Percentiles rank a stretch among this genome's conserved stretches.
These are phyloP conservation scores for Salvelinus namaycush DNA, from an alignment of 2,113 vertebrate genomes.

Conservation along the genomic window DNA sequence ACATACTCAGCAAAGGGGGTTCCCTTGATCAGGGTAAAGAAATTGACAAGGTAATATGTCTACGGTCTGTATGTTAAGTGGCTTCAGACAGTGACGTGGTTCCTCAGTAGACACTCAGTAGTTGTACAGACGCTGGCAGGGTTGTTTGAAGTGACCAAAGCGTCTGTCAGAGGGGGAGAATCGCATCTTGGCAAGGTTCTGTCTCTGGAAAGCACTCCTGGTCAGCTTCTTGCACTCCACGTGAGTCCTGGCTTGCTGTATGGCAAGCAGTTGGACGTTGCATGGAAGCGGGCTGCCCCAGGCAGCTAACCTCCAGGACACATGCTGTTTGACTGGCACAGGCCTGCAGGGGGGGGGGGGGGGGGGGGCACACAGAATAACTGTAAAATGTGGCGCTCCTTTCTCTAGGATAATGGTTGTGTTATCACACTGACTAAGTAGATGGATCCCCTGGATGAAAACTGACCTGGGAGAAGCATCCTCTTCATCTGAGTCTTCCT, in stretches of 20 bases:
- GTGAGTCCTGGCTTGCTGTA: conserved; percentile 50
- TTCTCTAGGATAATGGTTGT: background rate
- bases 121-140: conserved; percentile 68
- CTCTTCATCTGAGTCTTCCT: conserved; percentile 59
- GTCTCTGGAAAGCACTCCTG: conserved; percentile 62
- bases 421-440: background rate
- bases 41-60: too few relatives aligned
- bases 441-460: background rate
- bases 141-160: conserved; percentile 71
- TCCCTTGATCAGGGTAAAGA: too few relatives aligned
- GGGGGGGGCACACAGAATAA: background rate
- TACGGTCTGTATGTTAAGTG: background rate
- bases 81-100: background rate
- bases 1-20: background rate
- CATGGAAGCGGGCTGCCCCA: conserved; percentile 58
- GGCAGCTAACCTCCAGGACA: conserved; percentile 63
- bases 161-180: conserved; percentile 52
- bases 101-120: conserved; percentile 49
- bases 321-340: conserved; percentile 48
- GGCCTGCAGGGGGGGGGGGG: conserved; percentile 51
- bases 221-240: conserved; percentile 63
- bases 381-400: background rate
- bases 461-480: conserved; percentile 59
- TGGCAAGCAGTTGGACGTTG: conserved; percentile 37
- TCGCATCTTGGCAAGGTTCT: conserved; percentile 63